Conservation (phyloP, 2,888 invertebrate genomes). For the Agriotes lineatus region DNA sequence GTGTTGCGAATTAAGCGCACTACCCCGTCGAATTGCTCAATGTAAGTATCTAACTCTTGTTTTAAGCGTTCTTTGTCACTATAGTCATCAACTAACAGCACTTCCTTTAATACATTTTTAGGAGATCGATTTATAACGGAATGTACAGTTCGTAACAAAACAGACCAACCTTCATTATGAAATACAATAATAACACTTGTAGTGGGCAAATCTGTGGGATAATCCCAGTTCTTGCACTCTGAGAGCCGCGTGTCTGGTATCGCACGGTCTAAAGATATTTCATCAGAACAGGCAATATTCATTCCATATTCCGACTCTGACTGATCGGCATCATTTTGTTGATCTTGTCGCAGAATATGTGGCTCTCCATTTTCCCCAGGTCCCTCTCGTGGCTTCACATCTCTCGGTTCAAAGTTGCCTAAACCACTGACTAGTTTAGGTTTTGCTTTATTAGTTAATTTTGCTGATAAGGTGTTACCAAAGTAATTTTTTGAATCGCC, state of each 20-base stretch:
- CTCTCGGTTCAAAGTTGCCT: conserved; percentile 90
- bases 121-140: conserved; percentile 90
- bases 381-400: conserved; percentile 72
- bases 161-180: conserved; percentile 95
- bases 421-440: conserved; percentile 67
- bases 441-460: conserved; percentile 39
- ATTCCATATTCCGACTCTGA: conserved; percentile 97
- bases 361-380: conserved; percentile 90
- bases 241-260: conserved; percentile 91
- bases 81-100: conserved; percentile 89
- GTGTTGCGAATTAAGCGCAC: conserved; percentile 90
- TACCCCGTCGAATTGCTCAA: conserved; percentile 87
- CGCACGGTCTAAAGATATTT: conserved; percentile 91
- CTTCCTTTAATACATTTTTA: conserved; percentile 83
- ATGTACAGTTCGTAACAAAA: conserved; percentile 91
- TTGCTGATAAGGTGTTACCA: not conserved
- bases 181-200: conserved; percentile 96
- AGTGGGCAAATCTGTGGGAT: conserved; percentile 87
- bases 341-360: conserved; percentile 80
- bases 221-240: conserved; percentile 97
- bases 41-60: conserved; percentile 85
- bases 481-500: conserved; percentile 60
- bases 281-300: conserved; percentile 97
- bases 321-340: conserved; percentile 87
- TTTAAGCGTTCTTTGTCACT: conserved; percentile 92